Base-by-base conservation (phyloP, 2,888 invertebrate genomes). In the Diaperis boleti region DNA sequence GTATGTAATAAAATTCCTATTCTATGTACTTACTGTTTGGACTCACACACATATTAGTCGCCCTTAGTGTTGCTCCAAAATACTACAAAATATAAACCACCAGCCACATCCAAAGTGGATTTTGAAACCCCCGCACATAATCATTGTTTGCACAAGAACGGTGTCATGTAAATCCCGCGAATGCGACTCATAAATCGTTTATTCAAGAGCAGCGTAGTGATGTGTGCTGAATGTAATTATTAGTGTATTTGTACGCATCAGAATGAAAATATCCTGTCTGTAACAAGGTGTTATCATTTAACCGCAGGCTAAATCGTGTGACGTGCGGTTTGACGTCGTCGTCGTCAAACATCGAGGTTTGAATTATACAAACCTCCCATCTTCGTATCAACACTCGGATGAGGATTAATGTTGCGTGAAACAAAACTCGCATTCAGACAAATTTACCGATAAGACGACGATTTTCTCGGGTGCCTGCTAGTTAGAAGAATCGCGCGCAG, bases 281-380 rank as follows among this genome's bases (percentile, higher is more conserved):
- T 64, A 68, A 64, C 68, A 66, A 63, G 39, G 65, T 57, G 66
- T 68, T 68, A 66, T 68, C 64, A 57, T 59, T 55, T 54, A 62
- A 66, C 68, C 68, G 55, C 68, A 68, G 64, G 57, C 65, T 62
- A 18, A 56, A 50, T 29, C 20, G 31, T 17, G 42, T 39, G 56
- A 62, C 56, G 39, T 62, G 62, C 39, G 62, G 62, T 62, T 62
- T n/a, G 37, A 17, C 42, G 47, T 42, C 45, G 55, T 42, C 55
- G 55, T 42, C 55, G 33, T 44, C 55, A 55, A 55, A 52, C 13
- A 13, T 33, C 5, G 33, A 13, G n/a, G 13, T n/a, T 26, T 33
- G 33, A 33, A 33, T 33, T 33, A 33, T 13, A 33, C 13, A 33
- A 33, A 33, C 33, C 33, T 10, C 33, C 26, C 33, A 29, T 29